Evolutionary conservation across 1,140 invertebrate species (phyloP), one percentile per base, ranked within the genome.

Genomic region (Atta colombica): DNA sequence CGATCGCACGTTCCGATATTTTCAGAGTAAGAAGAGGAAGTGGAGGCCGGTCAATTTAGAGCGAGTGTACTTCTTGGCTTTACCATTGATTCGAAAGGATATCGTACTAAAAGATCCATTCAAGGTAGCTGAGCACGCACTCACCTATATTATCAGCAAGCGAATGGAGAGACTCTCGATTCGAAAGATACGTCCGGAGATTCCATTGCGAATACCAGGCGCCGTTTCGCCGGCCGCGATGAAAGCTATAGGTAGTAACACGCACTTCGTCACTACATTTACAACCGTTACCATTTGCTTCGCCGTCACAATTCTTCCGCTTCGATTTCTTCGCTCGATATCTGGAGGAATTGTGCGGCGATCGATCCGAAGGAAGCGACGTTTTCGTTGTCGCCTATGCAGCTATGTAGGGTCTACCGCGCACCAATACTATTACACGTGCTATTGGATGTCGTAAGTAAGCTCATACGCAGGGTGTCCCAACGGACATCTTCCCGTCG

Each of bases 101-200:
- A 81, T 85, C 7, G 58, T 51, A 18, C 7, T 7, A 18, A 87
- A 60, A 21, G 91, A 94, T 78, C 92, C 92, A 16, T 92, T 87
- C 45, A 28, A 14, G 16, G 92, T 94, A 8, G 25, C 85, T n/a
- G 8, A 14, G 2, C 21, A 58, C n/a, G 93, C 94, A 21, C 89
- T 94, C 14, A 68, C 1, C 39, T 94, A 94, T 78, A 55, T 84
- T 51, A 88, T 91, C 51, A 93, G 45, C 25, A 87, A 91, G 12
- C 92, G 85, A 2, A 82, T 91, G 7, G 66, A 45, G n/a, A 53
- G 60, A 8, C 87, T 94, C 3, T 85, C 92, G 0, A 7, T 12
- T 5, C 31, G 25, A 16, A 87, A 85, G 16, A 45, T 53, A 16
- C 68, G 1, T 0, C 75, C 55, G 28, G 69, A 77, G 28, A 53